Evolutionary conservation across 2,888 invertebrate genomes (phyloP), one percentile per base, ranked within the genome.

Genomic region (Aricia artaxerxes): DNA sequence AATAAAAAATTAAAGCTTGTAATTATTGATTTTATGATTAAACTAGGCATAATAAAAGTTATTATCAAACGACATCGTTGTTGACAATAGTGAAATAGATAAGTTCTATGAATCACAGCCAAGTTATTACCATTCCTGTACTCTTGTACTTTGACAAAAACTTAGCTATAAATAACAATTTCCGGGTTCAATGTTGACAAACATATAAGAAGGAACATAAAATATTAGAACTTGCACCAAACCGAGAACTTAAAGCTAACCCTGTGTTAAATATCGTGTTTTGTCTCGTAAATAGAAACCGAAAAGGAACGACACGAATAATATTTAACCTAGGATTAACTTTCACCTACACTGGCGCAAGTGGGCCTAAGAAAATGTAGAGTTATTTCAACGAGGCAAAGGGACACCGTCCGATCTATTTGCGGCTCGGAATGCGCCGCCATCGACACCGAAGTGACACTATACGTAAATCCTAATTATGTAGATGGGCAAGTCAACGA

Each of bases 381-480:
- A 76, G 76, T 35, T 53, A 57, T 75, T 69, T n/a, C 49, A 31
- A 44, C 64, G 44, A 73, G 49, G 31, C 60, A 60, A 57, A 78
- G 60, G 44, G 57, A 44, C 75, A 79, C 60, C 35, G 53, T 38
- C 49, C 73, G 73, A 60, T 72, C 75, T 79, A 79, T 79, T 79
- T 79, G 75, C 40, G 79, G 79, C 75, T 60, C 35, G 79, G 79
- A 79, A 79, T 79, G 79, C 64, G 75, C 75, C 61, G 78, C 79
- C 75, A 73, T 79, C 44, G 35, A 75, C 60, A 35, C 69, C 69
- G 35, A 35, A 13, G 16, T 31, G 64, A 69, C 64, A 69, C 69
- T 69, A 69, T 13, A 69, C 69, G 11, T 69, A 69, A 38, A 69
- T 69, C 69, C 13, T 38, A 69, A 69, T 69, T 69, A 69, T 69